Percentiles rank a stretch among this genome's conserved stretches.
Evolutionary conservation across 2,888 invertebrate genomes (phyloP).

Genomic region (Pyrrhosoma nymphula): DNA sequence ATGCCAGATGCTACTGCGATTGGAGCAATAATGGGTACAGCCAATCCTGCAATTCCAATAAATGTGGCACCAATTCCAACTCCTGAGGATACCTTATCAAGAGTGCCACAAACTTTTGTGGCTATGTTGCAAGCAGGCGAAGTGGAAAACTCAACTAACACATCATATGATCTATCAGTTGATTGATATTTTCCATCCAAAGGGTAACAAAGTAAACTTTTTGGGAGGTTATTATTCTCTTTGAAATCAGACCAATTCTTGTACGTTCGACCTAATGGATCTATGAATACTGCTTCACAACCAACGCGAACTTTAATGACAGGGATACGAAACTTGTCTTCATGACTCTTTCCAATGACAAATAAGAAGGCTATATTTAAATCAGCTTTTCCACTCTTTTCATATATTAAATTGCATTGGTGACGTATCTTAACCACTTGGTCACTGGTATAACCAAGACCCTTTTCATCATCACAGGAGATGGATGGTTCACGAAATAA

Average conservation of each 20-base stretch:
- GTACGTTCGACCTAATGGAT: slow-evolving; percentile 81
- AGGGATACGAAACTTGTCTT: not conserved
- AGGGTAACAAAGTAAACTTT: slow-evolving; percentile 81
- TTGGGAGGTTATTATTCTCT: slow-evolving; percentile 79
- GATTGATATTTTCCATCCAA: slow-evolving; percentile 80
- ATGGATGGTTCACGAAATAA: slow-evolving; percentile 80
- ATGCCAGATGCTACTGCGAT: slow-evolving; percentile 76
- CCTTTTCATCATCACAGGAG: slow-evolving; percentile 77
- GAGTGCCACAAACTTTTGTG: slow-evolving; percentile 73
- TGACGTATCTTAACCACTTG: slow-evolving; percentile 73
- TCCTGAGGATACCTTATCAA: slow-evolving; percentile 74
- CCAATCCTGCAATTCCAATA: slow-evolving; percentile 79
- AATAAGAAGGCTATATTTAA: slow-evolving; percentile 1
- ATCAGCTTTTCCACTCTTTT: not conserved
- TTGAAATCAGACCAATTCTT: slow-evolving; percentile 80
- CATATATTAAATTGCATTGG: slow-evolving; percentile 76
- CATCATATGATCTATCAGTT: slow-evolving; percentile 74
- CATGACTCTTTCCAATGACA: not conserved
- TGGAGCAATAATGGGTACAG: slow-evolving; percentile 78
- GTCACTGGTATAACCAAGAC: slow-evolving; percentile 75
- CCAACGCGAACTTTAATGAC: not conserved
- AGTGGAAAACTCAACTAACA: slow-evolving; percentile 74
- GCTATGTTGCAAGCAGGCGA: slow-evolving; percentile 75
- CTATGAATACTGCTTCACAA: slow-evolving; percentile 73
- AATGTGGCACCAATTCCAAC: slow-evolving; percentile 78